These are phyloP conservation scores for Rhagium mordax DNA, from an alignment of 2,888 invertebrate genomes.

Conservation along the genomic window DNA sequence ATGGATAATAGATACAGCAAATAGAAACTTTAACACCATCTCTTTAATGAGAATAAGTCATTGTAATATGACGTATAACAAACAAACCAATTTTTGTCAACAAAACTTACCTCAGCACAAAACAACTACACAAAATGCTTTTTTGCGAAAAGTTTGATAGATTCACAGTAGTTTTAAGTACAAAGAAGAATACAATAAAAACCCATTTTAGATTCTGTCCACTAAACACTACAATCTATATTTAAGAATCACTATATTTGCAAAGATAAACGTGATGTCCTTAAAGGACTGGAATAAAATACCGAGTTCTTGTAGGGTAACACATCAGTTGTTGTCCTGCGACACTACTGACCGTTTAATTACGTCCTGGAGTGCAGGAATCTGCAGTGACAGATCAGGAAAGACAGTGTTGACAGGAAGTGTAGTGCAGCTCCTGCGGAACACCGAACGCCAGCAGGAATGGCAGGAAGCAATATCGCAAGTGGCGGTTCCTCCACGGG, in stretches of 20 bases:
- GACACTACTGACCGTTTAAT: conserved; percentile 53
- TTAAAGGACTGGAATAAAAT: not conserved
- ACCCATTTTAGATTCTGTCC: conserved; percentile 8
- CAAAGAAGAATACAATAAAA: not conserved
- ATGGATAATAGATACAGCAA: not conserved
- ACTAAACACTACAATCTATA: conserved; percentile 8
- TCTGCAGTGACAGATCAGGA: conserved; percentile 61
- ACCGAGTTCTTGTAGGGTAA: conserved; percentile 14
- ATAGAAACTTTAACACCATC: not conserved
- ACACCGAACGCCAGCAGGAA: conserved; percentile 68
- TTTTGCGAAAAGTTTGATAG: not conserved
- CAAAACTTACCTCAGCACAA: conserved; percentile 11
- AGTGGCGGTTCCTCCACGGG: conserved; percentile 70
- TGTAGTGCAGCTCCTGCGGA: conserved; percentile 68
- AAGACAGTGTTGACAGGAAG: conserved; percentile 67
- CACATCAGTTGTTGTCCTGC: conserved; percentile 41
- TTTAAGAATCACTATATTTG: not conserved
- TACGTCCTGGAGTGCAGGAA: conserved; percentile 51
- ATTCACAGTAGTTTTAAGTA: conserved; percentile 9
- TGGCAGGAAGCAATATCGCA: conserved; percentile 71
- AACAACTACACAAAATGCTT: not conserved
- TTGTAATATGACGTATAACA: too few species aligned
- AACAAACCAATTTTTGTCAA: not conserved
- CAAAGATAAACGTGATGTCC: not conserved
- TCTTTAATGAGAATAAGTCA: not conserved